These are phyloP conservation scores for Pholis gunnellus DNA, from an alignment of 2,113 vertebrate genomes.

Conservation along the genomic window DNA sequence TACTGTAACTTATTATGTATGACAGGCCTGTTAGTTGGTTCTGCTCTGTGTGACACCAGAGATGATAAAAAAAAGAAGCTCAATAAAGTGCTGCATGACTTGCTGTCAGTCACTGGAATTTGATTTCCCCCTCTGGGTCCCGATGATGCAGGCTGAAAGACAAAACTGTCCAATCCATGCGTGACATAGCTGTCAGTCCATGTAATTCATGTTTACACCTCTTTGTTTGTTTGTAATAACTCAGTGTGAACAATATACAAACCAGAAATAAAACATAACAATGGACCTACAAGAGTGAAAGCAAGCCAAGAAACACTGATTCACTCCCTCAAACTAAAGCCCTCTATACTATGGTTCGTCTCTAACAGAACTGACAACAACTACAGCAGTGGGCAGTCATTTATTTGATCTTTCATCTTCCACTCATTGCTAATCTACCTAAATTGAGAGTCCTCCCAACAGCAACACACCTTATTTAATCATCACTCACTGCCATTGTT, in stretches of 20 bases:
- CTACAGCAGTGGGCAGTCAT: background rate
- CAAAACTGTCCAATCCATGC: background rate
- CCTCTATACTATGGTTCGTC: background rate
- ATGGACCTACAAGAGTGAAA: background rate
- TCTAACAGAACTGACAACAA: background rate
- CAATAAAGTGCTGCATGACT: background rate
- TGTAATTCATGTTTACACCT: background rate
- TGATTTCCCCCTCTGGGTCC: background rate
- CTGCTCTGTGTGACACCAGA: background rate
- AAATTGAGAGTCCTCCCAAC: background rate
- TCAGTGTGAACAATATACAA: background rate
- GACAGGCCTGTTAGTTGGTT: background rate
- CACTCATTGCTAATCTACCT: background rate
- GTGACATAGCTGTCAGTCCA: background rate
- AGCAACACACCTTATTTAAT: constrained; percentile 8
- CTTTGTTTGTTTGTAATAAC: background rate
- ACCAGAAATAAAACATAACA: background rate
- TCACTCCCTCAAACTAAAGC: background rate
- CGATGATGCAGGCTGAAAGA: background rate
- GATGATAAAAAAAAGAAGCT: background rate
- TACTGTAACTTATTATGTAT: too few relatives aligned
- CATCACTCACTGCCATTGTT: background rate
- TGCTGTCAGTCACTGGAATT: background rate
- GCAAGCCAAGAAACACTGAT: background rate
- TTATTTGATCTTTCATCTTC: background rate